Percentiles rank a stretch among this genome's conserved stretches.
These are phyloP conservation scores for Saccostrea echinata DNA, from an alignment of 1,140 invertebrate species.

Conservation along the genomic window DNA sequence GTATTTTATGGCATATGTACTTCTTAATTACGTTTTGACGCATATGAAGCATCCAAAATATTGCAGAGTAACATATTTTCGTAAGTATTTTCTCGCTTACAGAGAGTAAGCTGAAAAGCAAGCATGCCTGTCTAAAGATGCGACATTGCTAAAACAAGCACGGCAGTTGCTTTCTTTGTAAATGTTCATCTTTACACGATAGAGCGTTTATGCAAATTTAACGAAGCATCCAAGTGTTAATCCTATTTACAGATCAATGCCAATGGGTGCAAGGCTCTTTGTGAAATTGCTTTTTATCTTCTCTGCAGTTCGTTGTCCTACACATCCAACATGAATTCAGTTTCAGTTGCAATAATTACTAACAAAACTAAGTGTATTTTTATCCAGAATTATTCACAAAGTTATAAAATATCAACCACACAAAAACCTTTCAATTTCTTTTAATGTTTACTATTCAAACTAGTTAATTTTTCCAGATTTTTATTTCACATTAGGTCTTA, in stretches of 20 bases:
- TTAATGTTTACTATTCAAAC: too few species aligned
- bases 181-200: background rate
- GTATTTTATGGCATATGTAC: background rate
- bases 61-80: background rate
- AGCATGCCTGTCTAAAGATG: background rate
- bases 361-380: too few species aligned
- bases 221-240: constrained; percentile 17
- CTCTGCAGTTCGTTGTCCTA: background rate
- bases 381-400: too few species aligned
- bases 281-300: background rate
- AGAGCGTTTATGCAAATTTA: constrained; percentile 5
- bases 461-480: too few species aligned
- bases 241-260: background rate
- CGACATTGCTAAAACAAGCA: background rate
- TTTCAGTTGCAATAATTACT: too few species aligned
- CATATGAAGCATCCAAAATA: constrained; percentile 19
- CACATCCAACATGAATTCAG: background rate
- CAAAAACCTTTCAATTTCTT: too few species aligned
- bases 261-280: background rate
- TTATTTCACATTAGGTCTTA: too few species aligned
- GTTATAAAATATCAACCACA: too few species aligned
- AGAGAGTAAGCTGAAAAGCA: background rate
- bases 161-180: background rate
- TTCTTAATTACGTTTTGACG: constrained; percentile 28
- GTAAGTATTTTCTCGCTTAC: constrained; percentile 1